phyloP scores from a whole-genome alignment of 2,113 vertebrate species.

The Cisticola juncidis region DNA sequence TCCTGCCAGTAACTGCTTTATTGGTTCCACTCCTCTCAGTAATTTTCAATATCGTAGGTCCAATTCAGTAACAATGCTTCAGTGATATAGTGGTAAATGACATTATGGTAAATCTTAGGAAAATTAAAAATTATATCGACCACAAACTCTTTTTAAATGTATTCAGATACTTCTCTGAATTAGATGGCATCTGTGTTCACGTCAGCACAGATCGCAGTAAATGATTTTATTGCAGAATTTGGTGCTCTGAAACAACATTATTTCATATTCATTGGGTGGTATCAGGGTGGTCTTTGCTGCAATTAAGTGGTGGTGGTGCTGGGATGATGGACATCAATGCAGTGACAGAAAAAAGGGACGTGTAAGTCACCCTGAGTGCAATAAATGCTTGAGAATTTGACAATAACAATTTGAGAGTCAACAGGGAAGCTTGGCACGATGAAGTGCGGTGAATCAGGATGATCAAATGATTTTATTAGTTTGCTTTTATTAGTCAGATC shows the following conservation, averaged over 20 bases:
- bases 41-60: slow-evolving; percentile 7
- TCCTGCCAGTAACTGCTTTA: neutral
- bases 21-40: neutral
- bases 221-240: neutral
- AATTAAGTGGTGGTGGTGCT: neutral
- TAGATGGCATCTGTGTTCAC: neutral
- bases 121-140: neutral
- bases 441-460: slow-evolving; percentile 79
- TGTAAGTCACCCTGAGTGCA: slow-evolving; percentile 53
- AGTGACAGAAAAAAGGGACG: neutral
- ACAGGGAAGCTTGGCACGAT: slow-evolving; percentile 73
- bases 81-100: neutral
- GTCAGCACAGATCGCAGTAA: neutral
- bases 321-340: slow-evolving; percentile 53
- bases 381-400: slow-evolving; percentile 69
- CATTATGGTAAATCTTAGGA: neutral
- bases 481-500: slow-evolving; percentile 81
- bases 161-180: neutral
- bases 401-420: slow-evolving; percentile 79
- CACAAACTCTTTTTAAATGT: neutral
- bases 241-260: neutral
- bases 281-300: neutral
- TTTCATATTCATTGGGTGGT: neutral
- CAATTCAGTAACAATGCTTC: neutral
- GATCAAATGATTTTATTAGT: slow-evolving; percentile 84